phyloP scores from a whole-genome alignment of 2,888 invertebrate species.

The Dolomedes plantarius region DNA sequence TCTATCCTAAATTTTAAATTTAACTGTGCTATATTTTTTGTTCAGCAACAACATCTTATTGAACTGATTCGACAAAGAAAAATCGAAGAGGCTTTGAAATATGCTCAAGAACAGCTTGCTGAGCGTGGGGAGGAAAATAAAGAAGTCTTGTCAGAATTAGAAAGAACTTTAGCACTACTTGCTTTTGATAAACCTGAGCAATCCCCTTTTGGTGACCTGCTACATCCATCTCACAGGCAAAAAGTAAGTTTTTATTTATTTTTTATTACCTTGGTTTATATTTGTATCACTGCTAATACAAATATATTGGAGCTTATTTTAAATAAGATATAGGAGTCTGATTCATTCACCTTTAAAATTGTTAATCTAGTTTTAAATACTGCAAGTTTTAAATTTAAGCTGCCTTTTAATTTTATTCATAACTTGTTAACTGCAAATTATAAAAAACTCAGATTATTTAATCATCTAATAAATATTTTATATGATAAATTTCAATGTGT shows the following conservation, averaged over 20 bases:
- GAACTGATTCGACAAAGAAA: conserved; percentile 90
- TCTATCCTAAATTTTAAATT: too few relatives aligned
- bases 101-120: conserved; percentile 91
- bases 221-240: conserved; percentile 95
- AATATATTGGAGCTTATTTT: too few relatives aligned
- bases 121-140: conserved; percentile 91
- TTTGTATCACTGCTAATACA: not conserved
- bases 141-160: conserved; percentile 84
- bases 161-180: conserved; percentile 93
- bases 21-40: too few relatives aligned
- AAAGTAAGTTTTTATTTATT: conserved; percentile 82
- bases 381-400: too few relatives aligned
- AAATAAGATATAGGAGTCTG: too few relatives aligned
- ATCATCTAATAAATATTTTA: too few relatives aligned
- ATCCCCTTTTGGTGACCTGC: conserved; percentile 95
- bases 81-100: conserved; percentile 91
- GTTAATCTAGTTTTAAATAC: too few relatives aligned
- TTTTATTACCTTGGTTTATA: not conserved
- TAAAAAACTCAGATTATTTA: too few relatives aligned
- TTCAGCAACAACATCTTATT: conserved; percentile 90
- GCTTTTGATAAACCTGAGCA: conserved; percentile 97
- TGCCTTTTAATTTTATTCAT: too few relatives aligned
- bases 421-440: too few relatives aligned
- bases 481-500: too few relatives aligned
- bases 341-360: too few relatives aligned